Conservation (phyloP, 92 coral and sea anemone genomes). For the Epizoanthus scotinus region DNA sequence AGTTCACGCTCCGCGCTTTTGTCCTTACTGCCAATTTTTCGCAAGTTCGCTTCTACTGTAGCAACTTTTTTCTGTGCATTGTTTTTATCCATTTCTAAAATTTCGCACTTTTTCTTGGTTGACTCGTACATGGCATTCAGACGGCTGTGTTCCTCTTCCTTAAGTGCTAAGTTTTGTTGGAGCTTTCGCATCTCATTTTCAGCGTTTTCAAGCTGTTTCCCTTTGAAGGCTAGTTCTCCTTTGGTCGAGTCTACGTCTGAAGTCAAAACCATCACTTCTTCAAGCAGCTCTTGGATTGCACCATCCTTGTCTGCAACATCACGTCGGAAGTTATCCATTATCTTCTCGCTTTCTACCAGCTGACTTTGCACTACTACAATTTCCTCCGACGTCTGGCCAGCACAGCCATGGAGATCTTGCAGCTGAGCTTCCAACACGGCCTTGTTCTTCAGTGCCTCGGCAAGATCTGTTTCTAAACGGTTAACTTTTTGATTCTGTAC, state of each 20-base stretch:
- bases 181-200: constrained; percentile 86
- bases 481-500: constrained; percentile 73
- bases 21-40: constrained; percentile 67
- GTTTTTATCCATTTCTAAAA: constrained; percentile 80
- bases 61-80: constrained; percentile 79
- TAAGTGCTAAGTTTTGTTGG: constrained; percentile 67
- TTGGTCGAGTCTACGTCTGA: constrained; percentile 78
- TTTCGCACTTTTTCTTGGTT: constrained; percentile 75
- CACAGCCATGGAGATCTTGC: constrained; percentile 61
- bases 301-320: constrained; percentile 85
- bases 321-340: constrained; percentile 78
- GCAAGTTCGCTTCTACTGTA: constrained; percentile 60
- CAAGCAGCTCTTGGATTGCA: constrained; percentile 78
- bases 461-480: constrained; percentile 76
- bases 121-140: constrained; percentile 64
- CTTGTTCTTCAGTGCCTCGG: constrained; percentile 64
- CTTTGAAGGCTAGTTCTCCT: constrained; percentile 71
- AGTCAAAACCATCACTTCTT: constrained; percentile 70
- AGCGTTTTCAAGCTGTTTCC: constrained; percentile 67
- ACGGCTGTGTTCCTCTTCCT: constrained; percentile 77
- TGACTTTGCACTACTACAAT: constrained; percentile 80
- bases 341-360: constrained; percentile 81
- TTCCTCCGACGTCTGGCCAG: constrained; percentile 73
- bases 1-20: constrained; percentile 76
- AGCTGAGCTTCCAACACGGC: constrained; percentile 68